phyloP scores from a whole-genome alignment of 2,113 vertebrate genomes.

The Pedetes capensis region DNA sequence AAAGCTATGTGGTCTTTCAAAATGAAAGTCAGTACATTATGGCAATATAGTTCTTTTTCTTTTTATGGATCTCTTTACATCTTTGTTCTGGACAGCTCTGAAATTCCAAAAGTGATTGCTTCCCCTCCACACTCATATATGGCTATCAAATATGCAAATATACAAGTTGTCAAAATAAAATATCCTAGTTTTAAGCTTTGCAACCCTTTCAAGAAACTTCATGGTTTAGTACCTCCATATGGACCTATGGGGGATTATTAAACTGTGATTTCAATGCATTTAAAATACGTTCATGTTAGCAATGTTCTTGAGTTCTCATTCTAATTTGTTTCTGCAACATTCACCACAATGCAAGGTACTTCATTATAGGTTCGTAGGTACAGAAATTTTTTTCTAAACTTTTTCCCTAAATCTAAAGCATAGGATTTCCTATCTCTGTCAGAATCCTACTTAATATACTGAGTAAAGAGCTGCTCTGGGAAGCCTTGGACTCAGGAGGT shows the following conservation, averaged over 20 bases:
- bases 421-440: neutral
- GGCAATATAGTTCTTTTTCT: conserved; percentile 38
- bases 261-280: neutral
- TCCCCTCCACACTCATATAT: rapidly evolving
- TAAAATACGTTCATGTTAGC: conserved; percentile 10
- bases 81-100: conserved; percentile 44
- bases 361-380: neutral
- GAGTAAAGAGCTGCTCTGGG: too few relatives aligned
- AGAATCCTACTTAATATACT: neutral
- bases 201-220: conserved; percentile 30
- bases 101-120: neutral
- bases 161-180: conserved; percentile 58
- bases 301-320: conserved; percentile 6
- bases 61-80: conserved; percentile 60
- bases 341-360: neutral
- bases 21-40: conserved; percentile 66
- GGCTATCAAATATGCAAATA: conserved; percentile 50
- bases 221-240: neutral
- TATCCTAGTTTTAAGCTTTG: conserved; percentile 31
- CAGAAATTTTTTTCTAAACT: neutral
- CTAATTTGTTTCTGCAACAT: conserved; percentile 37
- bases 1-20: conserved; percentile 66
- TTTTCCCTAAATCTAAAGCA: neutral
- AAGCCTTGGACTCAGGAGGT: too few relatives aligned
- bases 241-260: conserved; percentile 12